These are phyloP conservation scores for Macquaria ambigua DNA, from an alignment of 2,113 vertebrate species.

Conservation along the genomic window DNA sequence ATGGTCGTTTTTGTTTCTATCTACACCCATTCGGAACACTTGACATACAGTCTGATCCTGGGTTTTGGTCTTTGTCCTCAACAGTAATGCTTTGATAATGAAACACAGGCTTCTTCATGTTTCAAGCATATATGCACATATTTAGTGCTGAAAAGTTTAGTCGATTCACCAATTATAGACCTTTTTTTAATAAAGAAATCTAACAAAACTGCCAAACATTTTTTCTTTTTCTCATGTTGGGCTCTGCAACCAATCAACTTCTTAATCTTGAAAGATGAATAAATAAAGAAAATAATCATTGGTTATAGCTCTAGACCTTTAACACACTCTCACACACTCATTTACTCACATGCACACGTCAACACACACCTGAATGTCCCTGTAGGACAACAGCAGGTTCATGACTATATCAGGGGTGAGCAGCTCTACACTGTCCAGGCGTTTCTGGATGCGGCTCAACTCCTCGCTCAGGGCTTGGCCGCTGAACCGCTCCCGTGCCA, in stretches of 20 bases:
- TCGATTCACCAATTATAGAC: neutral
- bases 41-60: neutral
- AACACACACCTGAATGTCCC: constrained; percentile 87
- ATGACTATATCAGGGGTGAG: constrained; percentile 92
- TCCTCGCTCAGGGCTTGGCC: constrained; percentile 88
- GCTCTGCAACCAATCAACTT: neutral
- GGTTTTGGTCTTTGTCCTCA: neutral
- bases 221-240: neutral
- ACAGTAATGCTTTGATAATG: neutral
- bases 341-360: neutral
- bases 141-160: neutral
- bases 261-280: neutral
- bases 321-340: neutral
- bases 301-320: neutral
- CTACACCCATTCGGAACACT: too few species aligned
- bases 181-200: neutral
- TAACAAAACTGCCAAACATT: neutral
- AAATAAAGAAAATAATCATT: neutral
- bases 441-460: constrained; percentile 88
- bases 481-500: constrained; percentile 87
- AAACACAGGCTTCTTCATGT: neutral
- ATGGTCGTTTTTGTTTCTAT: neutral
- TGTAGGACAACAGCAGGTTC: constrained; percentile 92
- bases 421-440: constrained; percentile 92
- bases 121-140: neutral